Evolutionary conservation across 23 tunicate species (phyloP).

Genomic region (Diplosoma virens): DNA sequence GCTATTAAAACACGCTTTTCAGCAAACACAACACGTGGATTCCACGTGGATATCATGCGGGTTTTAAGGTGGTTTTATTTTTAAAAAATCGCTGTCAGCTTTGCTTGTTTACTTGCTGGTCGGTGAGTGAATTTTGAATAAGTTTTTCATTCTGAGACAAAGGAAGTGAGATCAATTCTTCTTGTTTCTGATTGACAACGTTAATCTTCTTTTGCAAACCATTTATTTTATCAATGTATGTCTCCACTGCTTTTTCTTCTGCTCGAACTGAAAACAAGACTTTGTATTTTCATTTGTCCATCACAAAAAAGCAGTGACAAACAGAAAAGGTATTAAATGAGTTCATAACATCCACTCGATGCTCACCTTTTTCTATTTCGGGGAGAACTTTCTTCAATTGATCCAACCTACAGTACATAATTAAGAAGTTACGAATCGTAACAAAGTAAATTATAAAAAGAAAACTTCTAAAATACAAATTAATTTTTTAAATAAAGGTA

Average conservation of each 20-base stretch:
- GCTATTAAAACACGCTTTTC: no score
- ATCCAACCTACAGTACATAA: slow-evolving; percentile 33
- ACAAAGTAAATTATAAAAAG: no score
- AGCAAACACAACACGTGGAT: no score
- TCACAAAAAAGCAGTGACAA: no score
- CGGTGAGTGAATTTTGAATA: slow-evolving; percentile 16
- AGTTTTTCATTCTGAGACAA: slow-evolving; percentile 29
- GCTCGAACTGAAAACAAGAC: slow-evolving; percentile 41
- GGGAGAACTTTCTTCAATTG: slow-evolving; percentile 55
- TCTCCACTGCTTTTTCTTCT: slow-evolving; percentile 39
- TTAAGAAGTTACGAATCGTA: no score
- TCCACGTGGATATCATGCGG: no score
- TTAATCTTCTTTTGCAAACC: slow-evolving; percentile 43
- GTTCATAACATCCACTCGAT: no score
- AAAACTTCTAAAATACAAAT: no score
- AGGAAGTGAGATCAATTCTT: slow-evolving; percentile 7
- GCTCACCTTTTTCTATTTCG: slow-evolving; percentile 76
- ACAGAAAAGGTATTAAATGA: no score
- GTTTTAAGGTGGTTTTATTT: no score
- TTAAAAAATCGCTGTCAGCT: no score
- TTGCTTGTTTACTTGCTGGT: slow-evolving; percentile 57
- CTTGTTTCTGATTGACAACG: slow-evolving; percentile 38
- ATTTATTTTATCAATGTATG: slow-evolving; percentile 39
- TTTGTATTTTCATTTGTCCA: neutral
- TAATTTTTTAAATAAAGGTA: no score